phyloP scores from a whole-genome alignment of 2,888 invertebrate genomes.

The Dynastes grantii region DNA sequence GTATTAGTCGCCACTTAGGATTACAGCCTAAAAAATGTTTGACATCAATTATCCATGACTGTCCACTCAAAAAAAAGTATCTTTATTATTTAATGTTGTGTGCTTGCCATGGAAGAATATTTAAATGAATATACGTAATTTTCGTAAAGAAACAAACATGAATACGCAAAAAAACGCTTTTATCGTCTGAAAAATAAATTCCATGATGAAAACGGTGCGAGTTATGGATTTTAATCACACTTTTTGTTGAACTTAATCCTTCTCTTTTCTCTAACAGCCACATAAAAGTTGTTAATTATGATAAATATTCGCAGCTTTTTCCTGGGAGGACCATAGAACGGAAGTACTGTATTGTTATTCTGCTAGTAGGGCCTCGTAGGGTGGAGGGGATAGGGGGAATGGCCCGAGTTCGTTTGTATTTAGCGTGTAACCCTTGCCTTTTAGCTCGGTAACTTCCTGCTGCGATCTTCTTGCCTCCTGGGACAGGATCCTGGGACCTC shows the following conservation, averaged over 20 bases:
- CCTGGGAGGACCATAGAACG: constrained; percentile 71
- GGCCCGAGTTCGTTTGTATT: constrained; percentile 66
- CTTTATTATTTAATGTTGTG: neutral
- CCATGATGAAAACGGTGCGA: constrained; percentile 52
- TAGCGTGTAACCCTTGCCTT: constrained; percentile 72
- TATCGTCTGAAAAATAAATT: constrained; percentile 31
- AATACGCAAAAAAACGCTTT: constrained; percentile 33
- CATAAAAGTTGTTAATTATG: constrained; percentile 72
- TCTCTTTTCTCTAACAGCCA: constrained; percentile 67
- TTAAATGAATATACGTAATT: neutral
- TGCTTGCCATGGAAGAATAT: too few relatives aligned
- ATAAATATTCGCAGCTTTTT: constrained; percentile 72
- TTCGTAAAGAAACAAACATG: neutral
- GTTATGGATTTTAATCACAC: constrained; percentile 54
- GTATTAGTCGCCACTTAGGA: constrained; percentile 39
- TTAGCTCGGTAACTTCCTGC: constrained; percentile 70
- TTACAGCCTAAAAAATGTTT: constrained; percentile 11
- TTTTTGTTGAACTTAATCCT: constrained; percentile 54
- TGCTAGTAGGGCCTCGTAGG: constrained; percentile 50
- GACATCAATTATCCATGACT: constrained; percentile 14
- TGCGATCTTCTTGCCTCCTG: constrained; percentile 69
- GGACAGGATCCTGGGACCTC: constrained; percentile 64
- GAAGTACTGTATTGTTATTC: constrained; percentile 71
- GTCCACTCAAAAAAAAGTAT: constrained; percentile 10
- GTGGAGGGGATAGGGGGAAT: constrained; percentile 57